phyloP scores from a whole-genome alignment of 2,888 invertebrate species.

The Lottia scabra region DNA sequence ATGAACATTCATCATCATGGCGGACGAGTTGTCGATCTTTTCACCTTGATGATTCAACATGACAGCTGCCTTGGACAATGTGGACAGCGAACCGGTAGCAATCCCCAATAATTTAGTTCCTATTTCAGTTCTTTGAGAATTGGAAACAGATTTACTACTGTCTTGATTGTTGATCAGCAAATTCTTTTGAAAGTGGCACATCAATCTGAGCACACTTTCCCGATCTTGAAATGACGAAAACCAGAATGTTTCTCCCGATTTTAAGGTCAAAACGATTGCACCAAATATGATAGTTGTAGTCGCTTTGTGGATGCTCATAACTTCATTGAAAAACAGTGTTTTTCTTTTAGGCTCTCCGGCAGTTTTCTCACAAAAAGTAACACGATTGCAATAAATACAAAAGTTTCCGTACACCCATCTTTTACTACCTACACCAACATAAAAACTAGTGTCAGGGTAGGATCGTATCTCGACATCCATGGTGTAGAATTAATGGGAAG shows the following conservation, averaged over 20 bases:
- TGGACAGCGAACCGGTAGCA: neutral
- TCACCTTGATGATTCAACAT: constrained; percentile 14
- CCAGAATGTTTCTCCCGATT: constrained; percentile 4
- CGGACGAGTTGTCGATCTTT: constrained; percentile 8
- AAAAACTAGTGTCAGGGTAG: neutral
- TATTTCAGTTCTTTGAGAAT: constrained; percentile 12
- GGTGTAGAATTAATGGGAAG: too few species aligned
- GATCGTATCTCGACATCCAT: neutral
- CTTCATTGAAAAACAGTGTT: neutral
- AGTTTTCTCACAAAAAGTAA: constrained; percentile 8
- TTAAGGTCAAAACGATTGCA: constrained; percentile 5
- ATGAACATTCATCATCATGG: constrained; percentile 12
- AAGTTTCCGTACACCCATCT: constrained; percentile 15
- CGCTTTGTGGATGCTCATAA: constrained; percentile 3
- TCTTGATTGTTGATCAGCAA: neutral
- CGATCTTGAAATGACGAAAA: constrained; percentile 17
- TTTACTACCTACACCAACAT: neutral
- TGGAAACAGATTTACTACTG: neutral
- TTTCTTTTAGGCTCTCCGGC: neutral
- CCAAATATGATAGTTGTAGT: constrained; percentile 9
- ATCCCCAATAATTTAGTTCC: constrained; percentile 9
- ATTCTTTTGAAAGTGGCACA: constrained; percentile 8
- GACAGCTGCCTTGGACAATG: constrained; percentile 3
- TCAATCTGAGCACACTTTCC: neutral
- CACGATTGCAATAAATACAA: neutral